Percentiles rank a stretch among this genome's conserved stretches.
Conservation (phyloP, 2,888 invertebrate genomes). For the Dynastes grantii region DNA sequence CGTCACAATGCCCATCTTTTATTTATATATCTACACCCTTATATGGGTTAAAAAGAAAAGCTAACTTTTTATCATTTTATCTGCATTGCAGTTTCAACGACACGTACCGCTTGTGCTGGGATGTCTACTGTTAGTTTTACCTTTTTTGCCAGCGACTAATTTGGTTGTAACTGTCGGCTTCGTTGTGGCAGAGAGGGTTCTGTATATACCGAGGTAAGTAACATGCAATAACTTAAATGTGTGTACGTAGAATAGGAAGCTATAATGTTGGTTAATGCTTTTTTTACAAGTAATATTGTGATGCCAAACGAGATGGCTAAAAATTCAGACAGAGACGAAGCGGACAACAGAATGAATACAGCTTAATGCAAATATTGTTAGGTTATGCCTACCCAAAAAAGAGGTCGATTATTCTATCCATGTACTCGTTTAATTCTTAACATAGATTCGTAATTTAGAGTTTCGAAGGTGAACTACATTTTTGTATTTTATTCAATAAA, state of each 20-base stretch:
- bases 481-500: too few species aligned
- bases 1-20: too few species aligned
- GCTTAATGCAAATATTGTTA: too few species aligned
- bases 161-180: conserved; percentile 86
- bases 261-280: conserved; percentile 7
- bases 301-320: too few species aligned
- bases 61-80: conserved; percentile 8
- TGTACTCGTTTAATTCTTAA: too few species aligned
- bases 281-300: neutral
- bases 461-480: too few species aligned
- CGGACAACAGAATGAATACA: too few species aligned
- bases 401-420: too few species aligned
- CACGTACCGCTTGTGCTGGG: conserved; percentile 81
- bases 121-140: conserved; percentile 82
- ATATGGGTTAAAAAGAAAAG: neutral
- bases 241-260: too few species aligned
- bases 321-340: too few species aligned
- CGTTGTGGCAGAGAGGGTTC: conserved; percentile 89
- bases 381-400: too few species aligned
- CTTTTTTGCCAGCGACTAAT: conserved; percentile 91
- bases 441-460: too few species aligned
- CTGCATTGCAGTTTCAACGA: conserved; percentile 75
- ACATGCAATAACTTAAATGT: neutral
- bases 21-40: neutral
- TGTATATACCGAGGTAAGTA: conserved; percentile 88